phyloP scores from a whole-genome alignment of 2,888 invertebrate species.

The Aquatica leii region DNA sequence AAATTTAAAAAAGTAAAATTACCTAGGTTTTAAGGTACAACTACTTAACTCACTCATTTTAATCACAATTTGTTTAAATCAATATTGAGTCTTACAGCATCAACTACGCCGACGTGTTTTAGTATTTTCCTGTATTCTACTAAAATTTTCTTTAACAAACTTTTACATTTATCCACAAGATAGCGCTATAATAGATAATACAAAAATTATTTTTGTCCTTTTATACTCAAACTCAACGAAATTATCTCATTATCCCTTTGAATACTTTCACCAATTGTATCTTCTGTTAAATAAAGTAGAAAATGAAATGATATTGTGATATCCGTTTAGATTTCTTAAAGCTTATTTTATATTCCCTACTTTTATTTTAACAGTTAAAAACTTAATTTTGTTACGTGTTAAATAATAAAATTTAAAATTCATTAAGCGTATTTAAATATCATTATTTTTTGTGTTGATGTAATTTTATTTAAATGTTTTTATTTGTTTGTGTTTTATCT shows the following conservation, averaged over 20 bases:
- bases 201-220: conserved; percentile 38
- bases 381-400: background rate
- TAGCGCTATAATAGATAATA: conserved; percentile 39
- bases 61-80: conserved; percentile 26
- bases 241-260: conserved; percentile 57
- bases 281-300: conserved; percentile 54
- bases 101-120: conserved; percentile 29
- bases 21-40: conserved; percentile 2
- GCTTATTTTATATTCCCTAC: conserved; percentile 29
- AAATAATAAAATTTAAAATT: background rate
- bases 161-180: conserved; percentile 35
- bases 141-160: conserved; percentile 15
- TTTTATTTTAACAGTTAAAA: conserved; percentile 2
- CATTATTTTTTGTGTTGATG: too few species aligned
- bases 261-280: conserved; percentile 57
- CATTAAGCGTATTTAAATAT: too few species aligned
- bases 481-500: too few species aligned
- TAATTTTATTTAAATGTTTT: too few species aligned
- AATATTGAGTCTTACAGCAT: conserved; percentile 32
- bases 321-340: conserved; percentile 50
- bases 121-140: conserved; percentile 22
- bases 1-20: background rate
- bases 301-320: conserved; percentile 56
- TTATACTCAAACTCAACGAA: conserved; percentile 39
- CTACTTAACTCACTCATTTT: conserved; percentile 10